phyloP scores from a whole-genome alignment of 2,113 vertebrate species.

The Rallus limicola region DNA sequence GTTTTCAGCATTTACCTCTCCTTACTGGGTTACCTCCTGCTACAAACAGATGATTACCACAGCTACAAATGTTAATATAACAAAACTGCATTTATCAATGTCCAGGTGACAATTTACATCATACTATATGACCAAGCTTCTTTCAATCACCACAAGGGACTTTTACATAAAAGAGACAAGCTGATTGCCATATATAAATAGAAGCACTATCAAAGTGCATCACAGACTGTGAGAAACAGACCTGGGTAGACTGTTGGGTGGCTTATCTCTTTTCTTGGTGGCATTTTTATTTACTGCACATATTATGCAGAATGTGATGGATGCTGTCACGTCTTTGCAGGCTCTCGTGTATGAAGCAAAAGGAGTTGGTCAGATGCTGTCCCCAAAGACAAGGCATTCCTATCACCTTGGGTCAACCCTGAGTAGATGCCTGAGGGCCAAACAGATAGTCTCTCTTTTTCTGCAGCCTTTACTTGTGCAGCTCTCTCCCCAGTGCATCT shows the following conservation, averaged over 20 bases:
- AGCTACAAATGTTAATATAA: neutral
- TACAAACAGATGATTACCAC: neutral
- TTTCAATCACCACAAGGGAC: neutral
- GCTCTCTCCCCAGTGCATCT: fast-evolving
- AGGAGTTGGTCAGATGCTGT: neutral
- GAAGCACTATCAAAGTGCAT: neutral
- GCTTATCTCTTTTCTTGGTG: neutral
- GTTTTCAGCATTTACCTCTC: neutral
- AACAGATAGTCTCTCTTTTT: neutral
- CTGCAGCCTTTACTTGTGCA: neutral
- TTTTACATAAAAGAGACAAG: neutral
- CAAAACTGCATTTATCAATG: neutral
- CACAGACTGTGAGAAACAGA: neutral
- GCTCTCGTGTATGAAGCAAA: neutral
- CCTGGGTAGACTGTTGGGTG: neutral
- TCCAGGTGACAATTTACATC: neutral
- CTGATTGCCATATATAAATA: neutral
- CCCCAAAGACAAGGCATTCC: neutral
- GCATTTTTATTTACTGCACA: neutral
- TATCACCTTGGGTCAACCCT: neutral
- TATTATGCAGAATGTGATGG: neutral
- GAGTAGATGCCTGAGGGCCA: neutral
- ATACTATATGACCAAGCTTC: neutral
- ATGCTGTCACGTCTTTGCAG: neutral
- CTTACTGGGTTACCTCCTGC: neutral